phyloP scores from a whole-genome alignment of 2,797 vertebrate species.

The Huso huso region DNA sequence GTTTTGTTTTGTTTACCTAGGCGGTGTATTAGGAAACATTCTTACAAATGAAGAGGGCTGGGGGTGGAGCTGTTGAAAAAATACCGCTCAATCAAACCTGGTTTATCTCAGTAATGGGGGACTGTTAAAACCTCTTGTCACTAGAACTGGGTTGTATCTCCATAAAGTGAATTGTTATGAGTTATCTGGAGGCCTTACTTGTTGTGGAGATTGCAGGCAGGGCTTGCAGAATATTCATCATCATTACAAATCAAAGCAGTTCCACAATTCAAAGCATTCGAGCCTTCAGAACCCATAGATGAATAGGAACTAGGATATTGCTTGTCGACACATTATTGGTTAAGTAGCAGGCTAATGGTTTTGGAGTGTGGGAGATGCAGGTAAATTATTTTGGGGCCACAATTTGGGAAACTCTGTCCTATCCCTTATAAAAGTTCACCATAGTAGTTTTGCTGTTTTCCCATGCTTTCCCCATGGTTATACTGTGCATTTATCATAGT shows the following conservation, averaged over 20 bases:
- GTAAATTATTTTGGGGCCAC: too few species aligned
- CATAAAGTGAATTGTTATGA: slow-evolving; percentile 57
- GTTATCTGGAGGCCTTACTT: slow-evolving; percentile 51
- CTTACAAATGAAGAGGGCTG: not conserved
- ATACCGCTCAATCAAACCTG: not conserved
- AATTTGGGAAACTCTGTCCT: too few species aligned
- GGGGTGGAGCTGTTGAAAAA: slow-evolving; percentile 6
- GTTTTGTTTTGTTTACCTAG: slow-evolving; percentile 13
- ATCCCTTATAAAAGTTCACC: too few species aligned
- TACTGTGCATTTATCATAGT: too few species aligned
- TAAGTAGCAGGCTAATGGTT: too few species aligned
- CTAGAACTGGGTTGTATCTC: slow-evolving; percentile 46
- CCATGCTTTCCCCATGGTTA: too few species aligned
- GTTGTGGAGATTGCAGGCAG: slow-evolving; percentile 52
- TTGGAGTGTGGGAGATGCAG: too few species aligned
- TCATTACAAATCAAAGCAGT: not conserved
- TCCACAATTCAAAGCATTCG: too few species aligned
- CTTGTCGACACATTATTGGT: too few species aligned
- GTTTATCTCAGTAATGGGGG: slow-evolving; percentile 6
- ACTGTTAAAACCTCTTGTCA: slow-evolving; percentile 11
- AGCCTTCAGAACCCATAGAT: not conserved
- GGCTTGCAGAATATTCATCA: slow-evolving; percentile 13
- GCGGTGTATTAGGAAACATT: slow-evolving; percentile 16
- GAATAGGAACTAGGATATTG: not conserved
- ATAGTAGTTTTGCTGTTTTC: too few species aligned